phyloP scores from a whole-genome alignment of 2,113 vertebrate species.

The Oostethus manadensis region DNA sequence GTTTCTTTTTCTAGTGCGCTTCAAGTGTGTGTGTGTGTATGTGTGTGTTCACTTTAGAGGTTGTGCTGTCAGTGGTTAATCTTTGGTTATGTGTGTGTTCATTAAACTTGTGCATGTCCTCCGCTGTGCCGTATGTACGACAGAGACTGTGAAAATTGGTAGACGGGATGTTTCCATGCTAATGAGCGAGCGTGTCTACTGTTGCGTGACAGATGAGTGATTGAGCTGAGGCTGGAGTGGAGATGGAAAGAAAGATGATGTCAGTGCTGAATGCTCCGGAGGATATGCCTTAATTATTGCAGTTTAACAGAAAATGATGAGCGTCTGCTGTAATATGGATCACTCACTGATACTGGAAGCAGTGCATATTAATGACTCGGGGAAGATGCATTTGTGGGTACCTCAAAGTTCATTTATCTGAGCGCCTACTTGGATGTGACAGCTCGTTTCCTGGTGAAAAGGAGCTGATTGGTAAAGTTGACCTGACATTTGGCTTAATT shows the following conservation, averaged over 20 bases:
- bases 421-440: conserved; percentile 24
- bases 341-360: conserved; percentile 24
- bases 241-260: conserved; percentile 16
- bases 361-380: conserved; percentile 21
- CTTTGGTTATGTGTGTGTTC: conserved; percentile 35
- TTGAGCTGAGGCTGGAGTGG: conserved; percentile 14
- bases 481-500: conserved; percentile 41
- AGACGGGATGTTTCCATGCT: conserved; percentile 22
- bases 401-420: background rate
- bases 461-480: conserved; percentile 33
- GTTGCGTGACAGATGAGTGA: conserved; percentile 26
- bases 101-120: conserved; percentile 32
- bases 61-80: conserved; percentile 27
- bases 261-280: background rate
- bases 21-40: conserved; percentile 6
- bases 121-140: conserved; percentile 10
- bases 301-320: conserved; percentile 26
- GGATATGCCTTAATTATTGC: conserved; percentile 33
- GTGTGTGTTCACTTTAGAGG: conserved; percentile 6
- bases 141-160: conserved; percentile 17
- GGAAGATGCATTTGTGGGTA: conserved; percentile 1
- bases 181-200: conserved; percentile 12
- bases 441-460: conserved; percentile 11
- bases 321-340: conserved; percentile 7
- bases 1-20: conserved; percentile 23